Evolutionary conservation across 30 jellyfish, hydroid and myxozoan genomes (phyloP), one percentile per base, ranked within the genome.

Genomic region (Clytia hemisphaerica): DNA sequence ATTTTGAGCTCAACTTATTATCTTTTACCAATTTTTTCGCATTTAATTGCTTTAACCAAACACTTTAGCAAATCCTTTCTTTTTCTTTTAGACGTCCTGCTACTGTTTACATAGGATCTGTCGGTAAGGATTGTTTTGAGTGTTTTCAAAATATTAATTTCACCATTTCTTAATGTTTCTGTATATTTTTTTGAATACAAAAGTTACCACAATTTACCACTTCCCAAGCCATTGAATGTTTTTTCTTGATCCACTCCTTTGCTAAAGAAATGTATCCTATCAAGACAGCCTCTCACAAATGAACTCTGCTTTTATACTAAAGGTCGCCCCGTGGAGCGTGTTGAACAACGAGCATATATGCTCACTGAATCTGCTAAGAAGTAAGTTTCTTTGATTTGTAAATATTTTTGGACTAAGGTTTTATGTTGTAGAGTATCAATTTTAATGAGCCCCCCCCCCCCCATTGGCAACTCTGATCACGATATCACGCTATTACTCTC

Each of bases 301-400:
- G n/a, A n/a, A n/a, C n/a, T n/a, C n/a, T n/a, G n/a, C n/a, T n/a
- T n/a, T n/a, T n/a, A n/a, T n/a, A n/a, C n/a, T n/a, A 3, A n/a
- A 80, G 98, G 98, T n/a, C 83, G 80, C 61, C 99, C 99, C 2
- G 99, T 92, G 3, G 99, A 92, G 58, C 89, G 94, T 42, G 97
- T 84, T 19, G 96, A 83, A 50, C 99, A 92, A 50, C 82, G 93
- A 1, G 95, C 79, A n/a, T 50, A 61, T 67, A 83, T 92, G 27
- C 21, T 92, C 2, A 73, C 80, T 15, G 92, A 84, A 54, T 71
- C 75, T 44, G 85, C 66, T 10, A 92, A 92, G 77, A 92, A 83
- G 99, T 92, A 68, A 46, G 90, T 36, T 29, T 21, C 4, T 24
- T 10, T 28, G 33, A n/a, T n/a, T 72, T 87, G 94, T 14, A 84